phyloP scores from a whole-genome alignment of 2,113 vertebrate genomes.

The Microtus richardsoni region DNA sequence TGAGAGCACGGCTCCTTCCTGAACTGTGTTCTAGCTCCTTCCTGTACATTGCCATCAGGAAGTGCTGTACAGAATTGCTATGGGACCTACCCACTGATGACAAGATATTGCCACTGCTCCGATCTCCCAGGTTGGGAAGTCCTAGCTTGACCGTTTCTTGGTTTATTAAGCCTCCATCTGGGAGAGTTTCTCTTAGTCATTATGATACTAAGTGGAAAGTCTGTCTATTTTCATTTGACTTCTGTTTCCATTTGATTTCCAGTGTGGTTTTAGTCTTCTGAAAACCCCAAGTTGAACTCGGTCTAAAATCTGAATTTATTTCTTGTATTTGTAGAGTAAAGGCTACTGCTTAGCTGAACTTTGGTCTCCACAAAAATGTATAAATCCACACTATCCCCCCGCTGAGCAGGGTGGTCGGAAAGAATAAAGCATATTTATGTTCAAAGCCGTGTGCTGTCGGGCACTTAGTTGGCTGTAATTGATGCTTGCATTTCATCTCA shows the following conservation, averaged over 20 bases:
- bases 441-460: neutral
- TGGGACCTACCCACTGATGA: neutral
- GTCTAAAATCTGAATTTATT: slow-evolving; percentile 3
- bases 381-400: neutral
- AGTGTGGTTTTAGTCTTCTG: neutral
- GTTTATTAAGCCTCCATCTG: neutral
- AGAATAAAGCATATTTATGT: neutral
- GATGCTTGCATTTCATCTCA: neutral
- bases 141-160: neutral
- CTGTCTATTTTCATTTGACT: neutral
- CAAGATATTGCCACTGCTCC: neutral
- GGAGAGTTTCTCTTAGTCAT: neutral
- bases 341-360: neutral
- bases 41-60: accelerated
- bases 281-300: neutral
- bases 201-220: neutral
- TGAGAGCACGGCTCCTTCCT: neutral
- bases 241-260: neutral
- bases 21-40: neutral
- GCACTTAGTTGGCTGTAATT: neutral
- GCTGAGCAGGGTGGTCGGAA: neutral
- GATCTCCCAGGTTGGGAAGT: neutral
- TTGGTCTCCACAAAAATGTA: neutral
- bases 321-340: neutral
- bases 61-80: neutral